Base-by-base conservation (phyloP, 2,113 vertebrate genomes). In the Apteryx mantelli region DNA sequence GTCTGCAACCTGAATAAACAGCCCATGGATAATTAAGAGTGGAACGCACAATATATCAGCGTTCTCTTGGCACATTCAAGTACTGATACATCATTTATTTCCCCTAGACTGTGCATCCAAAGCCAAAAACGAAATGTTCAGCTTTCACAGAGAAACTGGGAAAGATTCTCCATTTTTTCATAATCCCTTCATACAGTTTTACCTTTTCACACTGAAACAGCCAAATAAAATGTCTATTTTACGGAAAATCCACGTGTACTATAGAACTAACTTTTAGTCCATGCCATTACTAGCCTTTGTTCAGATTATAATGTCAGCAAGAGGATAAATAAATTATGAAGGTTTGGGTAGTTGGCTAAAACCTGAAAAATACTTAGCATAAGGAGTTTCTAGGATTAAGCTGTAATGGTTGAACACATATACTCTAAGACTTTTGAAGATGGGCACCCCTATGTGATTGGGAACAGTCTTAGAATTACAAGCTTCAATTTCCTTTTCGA, bases 61-160 rank as follows among this genome's bases (percentile, higher is more conserved):
- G 34, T 93, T 94, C 68, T 91, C 85, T 93, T 60, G 46, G 82
- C 63, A 88, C 50, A 69, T 79, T 85, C 5, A 9, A 85, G 58
- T 69, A 61, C 65, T 87, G 93, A 82, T 84, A 89, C 52, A 63
- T 93, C 70, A 83, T 96, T 95, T 93, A 83, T 96, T 96, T 96
- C 50, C 58, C 64, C 53, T 8, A 90, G 71, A 75, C 30, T 66
- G 12, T 63, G 75, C 44, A 36, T 63, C 48, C 21, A 88, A 86
- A 88, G 30, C 36, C 94, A 68, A 88, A 94, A 95, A 40, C 32
- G 61, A 30, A 91, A 71, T 50, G 8, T 65, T 84, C n/a, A 71
- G 7, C 16, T 64, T 86, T 71, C 38, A 69, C 24, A 53, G 53
- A 82, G 14, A 61, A 94, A 64, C 9, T 46, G 6, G 28, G 26